Evolutionary conservation across 2,888 invertebrate species (phyloP).

Genomic region (Meghimatium bilineatum): DNA sequence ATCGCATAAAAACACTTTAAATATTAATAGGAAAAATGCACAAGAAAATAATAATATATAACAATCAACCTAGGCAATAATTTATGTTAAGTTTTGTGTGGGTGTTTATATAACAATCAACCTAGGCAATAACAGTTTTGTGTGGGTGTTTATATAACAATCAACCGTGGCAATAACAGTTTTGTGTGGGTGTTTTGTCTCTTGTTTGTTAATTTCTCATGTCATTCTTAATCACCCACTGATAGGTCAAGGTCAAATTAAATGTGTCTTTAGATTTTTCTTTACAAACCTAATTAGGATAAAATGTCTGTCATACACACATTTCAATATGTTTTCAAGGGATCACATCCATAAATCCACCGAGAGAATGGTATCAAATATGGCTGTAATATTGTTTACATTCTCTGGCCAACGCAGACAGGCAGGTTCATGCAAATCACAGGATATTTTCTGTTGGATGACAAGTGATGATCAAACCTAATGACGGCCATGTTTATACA

Average conservation of each 20-base stretch:
- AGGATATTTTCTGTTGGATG: constrained; percentile 8
- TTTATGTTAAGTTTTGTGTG: too few relatives aligned
- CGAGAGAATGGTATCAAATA: not conserved
- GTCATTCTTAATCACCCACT: too few relatives aligned
- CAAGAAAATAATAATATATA: too few relatives aligned
- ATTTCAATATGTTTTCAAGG: not conserved
- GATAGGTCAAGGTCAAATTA: not conserved
- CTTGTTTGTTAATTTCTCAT: too few relatives aligned
- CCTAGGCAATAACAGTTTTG: too few relatives aligned
- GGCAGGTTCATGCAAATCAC: constrained; percentile 17
- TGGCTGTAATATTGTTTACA: not conserved
- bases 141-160: too few relatives aligned
- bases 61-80: too few relatives aligned
- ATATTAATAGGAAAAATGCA: too few relatives aligned
- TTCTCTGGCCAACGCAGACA: not conserved
- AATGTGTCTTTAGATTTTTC: not conserved
- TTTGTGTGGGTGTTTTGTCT: too few relatives aligned
- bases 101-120: too few relatives aligned
- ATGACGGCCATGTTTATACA: constrained; percentile 56
- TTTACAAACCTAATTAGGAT: not conserved
- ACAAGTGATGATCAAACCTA: not conserved
- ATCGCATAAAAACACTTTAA: too few relatives aligned
- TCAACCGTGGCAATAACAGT: too few relatives aligned
- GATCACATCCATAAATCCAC: not conserved
- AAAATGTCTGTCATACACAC: not conserved